Evolutionary conservation across 2,113 vertebrate species (phyloP), one percentile per base, ranked within the genome.

Genomic region (Oplegnathus fasciatus): DNA sequence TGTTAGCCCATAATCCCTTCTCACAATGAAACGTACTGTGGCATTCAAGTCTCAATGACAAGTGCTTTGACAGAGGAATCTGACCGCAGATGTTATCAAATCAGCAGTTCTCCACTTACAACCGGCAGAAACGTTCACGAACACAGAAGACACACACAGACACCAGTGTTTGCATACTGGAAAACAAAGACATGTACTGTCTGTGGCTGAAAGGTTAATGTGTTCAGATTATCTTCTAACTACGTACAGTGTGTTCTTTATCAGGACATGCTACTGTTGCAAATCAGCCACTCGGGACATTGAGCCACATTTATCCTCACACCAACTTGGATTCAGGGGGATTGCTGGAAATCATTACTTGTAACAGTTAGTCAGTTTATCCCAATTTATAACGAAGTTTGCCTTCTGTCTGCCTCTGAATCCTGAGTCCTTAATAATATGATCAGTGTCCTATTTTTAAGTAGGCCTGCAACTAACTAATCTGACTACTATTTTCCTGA

Each of bases 41-140:
- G 75, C 73, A 75, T 88, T 91, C 65, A 9, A 48, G 84, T 88
- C 86, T 92, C 84, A 86, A 89, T 89, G 88, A 85, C 83, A 54
- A 65, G 88, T 14, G 88, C 82, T 82, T 80, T 64, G 75, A 91
- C 89, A 89, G 85, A 91, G 91, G 91, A 94, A 94, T 92, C 89
- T 42, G 64, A 81, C 48, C 65, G 9, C 80, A 86, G 90, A 91
- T 85, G 83, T 73, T 55, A 84, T 93, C 90, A 78, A n/a, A 90
- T 91, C 90, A 93, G 89, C 89, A 87, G 48, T 86, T 92, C 82
- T 80, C 62, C 80, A 28, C 71, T 65, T 80, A 37, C 26, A 62
- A 37, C n/a, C 24, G 17, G 71, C 76, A 66, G 48, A 82, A 17
- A 60, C 60, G 46, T 40, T 57, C 50, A 50, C 13, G 11, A 15